Base-by-base conservation (phyloP, 37 sponge, comb jelly and placozoan genomes). In the Spongilla lacustris region DNA sequence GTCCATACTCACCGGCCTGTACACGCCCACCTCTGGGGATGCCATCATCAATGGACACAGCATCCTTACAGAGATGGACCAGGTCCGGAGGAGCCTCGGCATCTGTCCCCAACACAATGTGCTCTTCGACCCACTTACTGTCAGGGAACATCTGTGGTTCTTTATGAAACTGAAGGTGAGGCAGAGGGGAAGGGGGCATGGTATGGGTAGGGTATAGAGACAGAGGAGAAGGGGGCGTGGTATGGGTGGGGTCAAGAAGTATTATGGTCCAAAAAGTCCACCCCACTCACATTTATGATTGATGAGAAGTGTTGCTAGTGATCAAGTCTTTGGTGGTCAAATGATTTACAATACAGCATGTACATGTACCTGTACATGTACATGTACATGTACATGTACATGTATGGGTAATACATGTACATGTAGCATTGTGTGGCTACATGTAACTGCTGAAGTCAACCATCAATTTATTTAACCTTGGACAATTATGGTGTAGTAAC, bases 71-170 rank as follows among this genome's bases (percentile, higher is more conserved):
- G 86, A 88, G 73, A 96, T 96, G 80, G 90, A 91, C 78, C 26
- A 50, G n/a, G 89, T 96, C 23, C 81, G 97, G 71, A 67, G 74
- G 37, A 89, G 81, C 35, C 84, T 96, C 29, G 96, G 96, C n/a
- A 77, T 96, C 66, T 96, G 96, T 87, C 96, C 96, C 9, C 96
- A 96, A 50, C 93, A 93, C 82, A 91, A 96, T 81, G 91, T 96
- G 25, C 87, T 96, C 48, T 93, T 90, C 81, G 96, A 96, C 38
- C 84, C 86, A 33, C 83, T 96, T 38, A 96, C 96, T 67, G 93
- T 96, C 48, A 76, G 37, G 32, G 91, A 91, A 67, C 91, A 91
- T 49, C 83, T 91, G 27, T 41, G 46, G 70, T 78, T 86, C 58
- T 91, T 91, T 76, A 83, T 81, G 74, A 86, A 76, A 74, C 58